Evolutionary conservation across 2,888 invertebrate species (phyloP), one percentile per base, ranked within the genome.

Genomic region (Colletes collaris): DNA sequence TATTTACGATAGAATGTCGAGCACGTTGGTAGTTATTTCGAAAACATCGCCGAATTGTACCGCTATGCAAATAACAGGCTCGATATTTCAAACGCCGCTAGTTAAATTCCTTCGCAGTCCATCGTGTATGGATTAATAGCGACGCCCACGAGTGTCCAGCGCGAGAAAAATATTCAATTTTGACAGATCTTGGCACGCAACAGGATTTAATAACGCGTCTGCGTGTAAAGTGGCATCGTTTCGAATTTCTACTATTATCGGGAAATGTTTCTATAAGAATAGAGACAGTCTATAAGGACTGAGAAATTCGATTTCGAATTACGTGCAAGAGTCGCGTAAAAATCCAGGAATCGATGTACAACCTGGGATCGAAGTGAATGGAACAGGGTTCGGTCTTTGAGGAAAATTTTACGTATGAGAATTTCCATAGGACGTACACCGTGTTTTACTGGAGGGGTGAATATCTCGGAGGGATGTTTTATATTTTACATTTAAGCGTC

Each of bases 291-390:
- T 27, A 27, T 27, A 27, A 27, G 27, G 27, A 27, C 27, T 16
- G 19, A 13, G 76, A 44, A 76, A 78, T 69, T 7, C 0, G 59
- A 78, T 40, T 52, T 63, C 35, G 44, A 16, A 16, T 16, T 16
- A 16, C 16, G 16, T 16, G 16, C 16, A 16, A 16, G 16, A 16
- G 16, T 16, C 16, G 16, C 0, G 16, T 2, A 6, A 40, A 37
- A 4, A 49, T n/a, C 6, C n/a, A 4, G 50, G 2, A 19, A 53
- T 4, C 2, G 16, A 11, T 4, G 55, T 35, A 50, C 4, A 35
- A 55, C 11, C 6, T 40, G 6, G 0, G 62, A 52, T 58, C 56
- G 73, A 67, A 66, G 74, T 16, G 63, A 46, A 56, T 46, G 11
- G 13, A 16, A 5, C n/a, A 2, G 4, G 5, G 8, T 27, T 40